Conservation (phyloP, 35 echinoderm and acorn worm species). For the Ophioderma brevispina region DNA sequence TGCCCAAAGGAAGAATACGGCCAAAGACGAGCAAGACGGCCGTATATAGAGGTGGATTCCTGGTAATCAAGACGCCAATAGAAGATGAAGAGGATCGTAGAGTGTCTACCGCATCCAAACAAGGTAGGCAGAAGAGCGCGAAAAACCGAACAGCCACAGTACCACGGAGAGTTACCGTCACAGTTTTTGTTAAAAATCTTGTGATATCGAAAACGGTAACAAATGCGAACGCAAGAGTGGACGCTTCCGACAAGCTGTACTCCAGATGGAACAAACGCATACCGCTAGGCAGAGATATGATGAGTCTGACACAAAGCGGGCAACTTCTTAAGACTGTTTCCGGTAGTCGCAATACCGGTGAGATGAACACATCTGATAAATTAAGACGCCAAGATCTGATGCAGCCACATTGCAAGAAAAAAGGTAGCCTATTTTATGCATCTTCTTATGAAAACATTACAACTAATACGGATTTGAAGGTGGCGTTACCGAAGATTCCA, state of each 20-base stretch:
- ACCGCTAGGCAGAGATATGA: not conserved
- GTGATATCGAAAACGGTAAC: not conserved
- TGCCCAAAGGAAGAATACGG: not conserved
- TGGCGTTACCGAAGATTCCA: too few species aligned
- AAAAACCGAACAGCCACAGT: not conserved
- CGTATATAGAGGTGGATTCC: not conserved
- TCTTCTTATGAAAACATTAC: too few species aligned
- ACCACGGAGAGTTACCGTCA: not conserved
- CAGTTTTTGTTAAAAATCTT: not conserved
- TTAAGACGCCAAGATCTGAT: not conserved
- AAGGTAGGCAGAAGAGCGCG: not conserved
- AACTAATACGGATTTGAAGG: too few species aligned
- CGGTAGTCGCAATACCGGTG: not conserved
- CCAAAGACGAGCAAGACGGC: not conserved
- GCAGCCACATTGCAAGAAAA: not conserved
- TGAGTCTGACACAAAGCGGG: not conserved
- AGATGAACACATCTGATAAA: not conserved
- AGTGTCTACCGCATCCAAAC: not conserved
- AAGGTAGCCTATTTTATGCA: too few species aligned
- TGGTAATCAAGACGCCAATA: not conserved
- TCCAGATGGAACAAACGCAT: not conserved
- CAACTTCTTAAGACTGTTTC: not conserved
- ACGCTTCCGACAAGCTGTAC: not conserved
- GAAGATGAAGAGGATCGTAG: not conserved
- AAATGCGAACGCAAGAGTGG: not conserved